Evolutionary conservation across 2,113 vertebrate genomes (phyloP).

Genomic region (Petromus typicus): DNA sequence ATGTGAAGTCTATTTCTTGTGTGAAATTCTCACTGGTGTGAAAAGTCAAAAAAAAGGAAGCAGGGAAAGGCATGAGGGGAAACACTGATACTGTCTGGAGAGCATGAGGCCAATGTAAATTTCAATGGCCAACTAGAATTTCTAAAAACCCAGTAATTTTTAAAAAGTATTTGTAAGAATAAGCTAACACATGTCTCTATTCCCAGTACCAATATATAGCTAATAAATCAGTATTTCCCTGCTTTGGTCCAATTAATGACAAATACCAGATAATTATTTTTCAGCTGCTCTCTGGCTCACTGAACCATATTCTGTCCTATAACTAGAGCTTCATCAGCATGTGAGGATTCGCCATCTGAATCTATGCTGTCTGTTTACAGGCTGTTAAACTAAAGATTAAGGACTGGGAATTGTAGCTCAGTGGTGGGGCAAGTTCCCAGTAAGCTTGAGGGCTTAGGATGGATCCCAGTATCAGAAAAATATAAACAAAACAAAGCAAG

Average conservation of each 20-base stretch:
- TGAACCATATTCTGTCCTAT: not conserved
- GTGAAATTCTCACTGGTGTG: not conserved
- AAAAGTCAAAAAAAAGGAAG: slow-evolving; percentile 9
- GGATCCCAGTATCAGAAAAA: not conserved
- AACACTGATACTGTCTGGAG: not conserved
- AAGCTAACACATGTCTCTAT: slow-evolving; percentile 13
- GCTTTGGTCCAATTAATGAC: not conserved
- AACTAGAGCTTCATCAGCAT: not conserved
- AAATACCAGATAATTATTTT: not conserved
- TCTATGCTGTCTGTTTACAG: not conserved
- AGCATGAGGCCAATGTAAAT: not conserved
- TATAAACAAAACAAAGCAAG: not conserved
- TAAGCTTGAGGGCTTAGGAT: not conserved
- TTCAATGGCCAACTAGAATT: not conserved
- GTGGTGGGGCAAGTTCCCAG: not conserved
- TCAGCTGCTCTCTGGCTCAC: not conserved
- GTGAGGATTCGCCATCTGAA: not conserved
- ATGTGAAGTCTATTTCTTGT: not conserved
- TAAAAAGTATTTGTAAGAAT: slow-evolving; percentile 30
- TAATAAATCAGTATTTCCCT: not conserved
- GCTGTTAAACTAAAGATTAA: not conserved
- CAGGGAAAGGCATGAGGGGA: not conserved
- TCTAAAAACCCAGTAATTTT: slow-evolving; percentile 11
- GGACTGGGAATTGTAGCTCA: not conserved
- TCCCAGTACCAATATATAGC: not conserved